Conservation (phyloP, 2,797 vertebrate genomes). For the Rhinichthys osculus region DNA sequence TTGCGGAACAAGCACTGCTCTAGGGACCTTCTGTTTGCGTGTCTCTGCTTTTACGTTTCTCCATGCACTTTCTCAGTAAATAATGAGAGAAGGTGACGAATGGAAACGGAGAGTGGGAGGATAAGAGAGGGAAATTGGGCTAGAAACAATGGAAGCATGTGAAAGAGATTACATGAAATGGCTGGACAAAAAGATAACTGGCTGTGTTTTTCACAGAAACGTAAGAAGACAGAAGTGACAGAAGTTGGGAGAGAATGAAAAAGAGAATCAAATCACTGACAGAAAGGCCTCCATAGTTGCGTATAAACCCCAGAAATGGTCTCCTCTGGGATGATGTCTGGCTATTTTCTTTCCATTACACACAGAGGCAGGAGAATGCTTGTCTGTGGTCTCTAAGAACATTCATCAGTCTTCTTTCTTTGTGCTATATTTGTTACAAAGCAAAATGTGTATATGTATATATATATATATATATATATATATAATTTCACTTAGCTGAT, state of each 20-base stretch:
- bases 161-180: conserved; percentile 38
- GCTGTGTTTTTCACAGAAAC: background rate
- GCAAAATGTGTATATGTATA: background rate
- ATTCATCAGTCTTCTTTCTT: background rate
- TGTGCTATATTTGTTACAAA: background rate
- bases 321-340: background rate
- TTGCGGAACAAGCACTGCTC: conserved; percentile 36
- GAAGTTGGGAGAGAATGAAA: conserved; percentile 9
- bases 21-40: conserved; percentile 36
- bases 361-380: background rate
- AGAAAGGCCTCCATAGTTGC: conserved; percentile 13
- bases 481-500: background rate
- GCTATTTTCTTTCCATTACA: conserved; percentile 26
- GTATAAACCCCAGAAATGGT: conserved; percentile 7
- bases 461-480: too few species aligned
- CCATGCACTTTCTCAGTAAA: conserved; percentile 25
- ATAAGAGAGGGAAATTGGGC: conserved; percentile 41
- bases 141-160: conserved; percentile 38
- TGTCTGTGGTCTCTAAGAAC: conserved; percentile 1
- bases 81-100: conserved; percentile 47
- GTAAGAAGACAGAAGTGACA: conserved; percentile 6
- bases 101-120: conserved; percentile 35
- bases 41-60: conserved; percentile 39
- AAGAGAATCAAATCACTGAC: conserved; percentile 22
- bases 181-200: background rate